A percentile compares a stretch with the other conserved stretches of the same genome.
Conservation (phyloP, 2,888 invertebrate genomes). For the Xestia rhomboidea region DNA sequence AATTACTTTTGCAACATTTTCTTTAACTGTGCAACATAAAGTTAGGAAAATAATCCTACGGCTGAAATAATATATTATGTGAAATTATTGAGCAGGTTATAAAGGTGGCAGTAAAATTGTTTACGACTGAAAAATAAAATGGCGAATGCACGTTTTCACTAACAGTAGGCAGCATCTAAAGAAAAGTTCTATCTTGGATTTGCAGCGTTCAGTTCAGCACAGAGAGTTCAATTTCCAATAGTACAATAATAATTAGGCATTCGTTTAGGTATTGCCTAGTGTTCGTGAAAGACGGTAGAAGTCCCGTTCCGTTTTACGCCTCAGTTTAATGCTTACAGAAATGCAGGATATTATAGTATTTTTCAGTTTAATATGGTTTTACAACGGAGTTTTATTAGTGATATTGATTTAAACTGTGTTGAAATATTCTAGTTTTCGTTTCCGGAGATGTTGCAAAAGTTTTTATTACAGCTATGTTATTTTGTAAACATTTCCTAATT, state of each 20-base stretch:
- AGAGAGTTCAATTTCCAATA: neutral
- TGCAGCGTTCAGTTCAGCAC: neutral
- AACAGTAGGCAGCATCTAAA: neutral
- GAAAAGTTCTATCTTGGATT: neutral
- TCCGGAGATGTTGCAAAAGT: neutral
- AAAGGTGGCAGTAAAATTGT: conserved; percentile 63
- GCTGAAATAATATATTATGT: conserved; percentile 59
- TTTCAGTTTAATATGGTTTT: conserved; percentile 51
- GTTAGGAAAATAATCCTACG: conserved; percentile 41
- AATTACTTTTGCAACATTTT: conserved; percentile 32
- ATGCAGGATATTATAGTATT: conserved; percentile 53
- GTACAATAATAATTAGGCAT: neutral
- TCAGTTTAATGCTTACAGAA: conserved; percentile 56
- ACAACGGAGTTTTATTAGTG: neutral
- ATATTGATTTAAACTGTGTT: conserved; percentile 15
- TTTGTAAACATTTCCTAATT: neutral
- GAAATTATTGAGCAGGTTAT: conserved; percentile 66
- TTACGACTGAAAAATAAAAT: conserved; percentile 68
- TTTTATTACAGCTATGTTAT: neutral
- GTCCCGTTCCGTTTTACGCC: conserved; percentile 59
- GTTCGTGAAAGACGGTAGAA: neutral
- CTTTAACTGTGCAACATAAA: conserved; percentile 40
- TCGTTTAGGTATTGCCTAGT: neutral
- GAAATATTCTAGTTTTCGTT: neutral
- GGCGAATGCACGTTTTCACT: conserved; percentile 16